Percentiles rank a stretch among this genome's conserved stretches.
phyloP scores from a whole-genome alignment of 2,113 vertebrate genomes.

The Fulica atra region DNA sequence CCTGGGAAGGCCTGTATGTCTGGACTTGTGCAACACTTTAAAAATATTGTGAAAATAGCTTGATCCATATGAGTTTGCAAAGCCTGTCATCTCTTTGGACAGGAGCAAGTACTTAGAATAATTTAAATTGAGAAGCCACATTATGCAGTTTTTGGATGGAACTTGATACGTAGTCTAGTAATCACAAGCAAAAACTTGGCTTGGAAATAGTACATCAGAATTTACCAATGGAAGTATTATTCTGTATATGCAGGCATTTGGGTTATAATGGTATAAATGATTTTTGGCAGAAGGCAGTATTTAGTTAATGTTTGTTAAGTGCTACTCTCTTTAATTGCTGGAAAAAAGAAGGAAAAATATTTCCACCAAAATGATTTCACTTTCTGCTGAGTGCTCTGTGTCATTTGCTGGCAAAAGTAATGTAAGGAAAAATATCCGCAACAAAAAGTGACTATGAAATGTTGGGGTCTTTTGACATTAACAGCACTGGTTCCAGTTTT shows the following conservation, averaged over 20 bases:
- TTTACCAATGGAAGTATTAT: neutral
- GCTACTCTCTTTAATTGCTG: neutral
- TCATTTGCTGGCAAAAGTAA: conserved; percentile 49
- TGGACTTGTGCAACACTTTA: neutral
- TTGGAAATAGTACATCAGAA: neutral
- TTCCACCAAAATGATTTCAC: conserved; percentile 23
- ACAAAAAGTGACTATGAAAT: neutral
- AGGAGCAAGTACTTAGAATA: neutral
- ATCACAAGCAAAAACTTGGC: neutral
- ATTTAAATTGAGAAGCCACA: neutral
- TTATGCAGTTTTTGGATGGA: neutral
- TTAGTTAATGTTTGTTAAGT: conserved; percentile 8
- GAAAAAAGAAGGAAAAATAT: neutral
- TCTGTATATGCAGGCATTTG: neutral
- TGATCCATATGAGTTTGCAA: neutral
- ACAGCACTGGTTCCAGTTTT: neutral
- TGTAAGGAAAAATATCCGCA: conserved; percentile 39
- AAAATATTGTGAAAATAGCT: neutral
- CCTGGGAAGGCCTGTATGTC: neutral
- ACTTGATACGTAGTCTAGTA: neutral
- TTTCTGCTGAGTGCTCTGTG: neutral
- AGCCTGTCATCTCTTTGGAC: neutral
- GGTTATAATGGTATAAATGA: neutral
- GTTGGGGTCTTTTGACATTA: neutral
- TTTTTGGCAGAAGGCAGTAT: neutral